These are phyloP conservation scores for Elysia crispata DNA, from an alignment of 2,888 invertebrate species.

Conservation along the genomic window DNA sequence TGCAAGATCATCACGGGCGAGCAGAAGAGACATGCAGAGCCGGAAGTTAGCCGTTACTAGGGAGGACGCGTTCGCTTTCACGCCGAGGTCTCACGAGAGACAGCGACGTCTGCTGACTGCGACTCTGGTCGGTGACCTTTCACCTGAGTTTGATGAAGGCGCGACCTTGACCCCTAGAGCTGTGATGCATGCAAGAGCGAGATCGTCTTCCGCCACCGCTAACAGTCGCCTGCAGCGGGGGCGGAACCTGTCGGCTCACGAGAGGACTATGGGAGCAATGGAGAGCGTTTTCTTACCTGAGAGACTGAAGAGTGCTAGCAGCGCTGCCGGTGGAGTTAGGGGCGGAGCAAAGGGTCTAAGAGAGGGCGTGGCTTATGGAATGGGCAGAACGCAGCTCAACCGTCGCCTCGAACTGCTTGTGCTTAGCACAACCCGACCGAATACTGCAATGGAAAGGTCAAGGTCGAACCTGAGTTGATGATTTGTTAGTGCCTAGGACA, in stretches of 20 bases:
- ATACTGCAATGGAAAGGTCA: not conserved
- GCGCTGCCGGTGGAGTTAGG: not conserved
- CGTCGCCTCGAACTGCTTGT: constrained; percentile 31
- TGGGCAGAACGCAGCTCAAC: constrained; percentile 30
- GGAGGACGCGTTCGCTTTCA: not conserved
- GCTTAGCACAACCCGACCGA: not conserved
- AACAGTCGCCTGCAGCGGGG: not conserved
- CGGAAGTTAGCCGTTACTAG: no score
- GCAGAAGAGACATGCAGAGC: no score
- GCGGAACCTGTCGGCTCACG: not conserved
- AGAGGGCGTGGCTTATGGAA: not conserved
- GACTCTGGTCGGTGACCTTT: no score
- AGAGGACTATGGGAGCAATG: not conserved
- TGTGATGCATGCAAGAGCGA: no score
- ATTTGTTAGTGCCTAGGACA: no score
- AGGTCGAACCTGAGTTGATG: constrained; percentile 13
- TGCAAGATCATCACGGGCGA: no score
- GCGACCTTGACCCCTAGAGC: no score
- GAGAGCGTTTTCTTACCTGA: not conserved
- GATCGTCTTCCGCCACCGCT: not conserved
- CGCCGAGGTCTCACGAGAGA: constrained; percentile 5
- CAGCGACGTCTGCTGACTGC: constrained; percentile 28
- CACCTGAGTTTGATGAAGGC: no score
- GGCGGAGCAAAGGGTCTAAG: not conserved
- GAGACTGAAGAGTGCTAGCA: not conserved